Conservation (phyloP, 2,797 vertebrate species). For the Pipistrellus pipistrellus region DNA sequence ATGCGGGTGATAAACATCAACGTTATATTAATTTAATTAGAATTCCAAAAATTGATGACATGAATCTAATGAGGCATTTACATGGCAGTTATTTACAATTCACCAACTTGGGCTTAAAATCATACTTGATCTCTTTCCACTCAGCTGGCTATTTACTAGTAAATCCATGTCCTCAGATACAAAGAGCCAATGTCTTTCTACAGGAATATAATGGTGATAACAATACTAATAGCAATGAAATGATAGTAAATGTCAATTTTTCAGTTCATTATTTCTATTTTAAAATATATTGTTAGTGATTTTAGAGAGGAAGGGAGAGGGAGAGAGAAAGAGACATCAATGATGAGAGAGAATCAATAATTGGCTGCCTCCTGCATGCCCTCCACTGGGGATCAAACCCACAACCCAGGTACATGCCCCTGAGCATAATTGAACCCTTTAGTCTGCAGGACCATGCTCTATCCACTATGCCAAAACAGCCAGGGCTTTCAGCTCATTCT, state of each 20-base stretch:
- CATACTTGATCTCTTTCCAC: neutral
- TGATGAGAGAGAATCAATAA: too few relatives aligned
- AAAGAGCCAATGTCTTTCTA: neutral
- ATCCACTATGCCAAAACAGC: too few relatives aligned
- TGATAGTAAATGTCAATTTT: conserved; percentile 71
- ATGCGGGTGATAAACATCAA: neutral
- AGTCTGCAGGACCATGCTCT: too few relatives aligned
- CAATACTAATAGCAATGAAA: conserved; percentile 31
- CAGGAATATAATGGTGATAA: neutral
- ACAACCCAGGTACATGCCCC: too few relatives aligned
- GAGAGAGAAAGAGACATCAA: too few relatives aligned
- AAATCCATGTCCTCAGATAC: neutral
- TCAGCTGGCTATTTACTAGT: neutral
- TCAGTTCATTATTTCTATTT: conserved; percentile 42
- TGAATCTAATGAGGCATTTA: neutral
- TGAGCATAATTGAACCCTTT: too few relatives aligned
- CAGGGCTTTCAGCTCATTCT: conserved; percentile 50
- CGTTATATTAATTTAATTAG: conserved; percentile 13
- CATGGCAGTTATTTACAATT: conserved; percentile 10
- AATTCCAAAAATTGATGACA: neutral
- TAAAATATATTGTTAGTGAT: too few relatives aligned
- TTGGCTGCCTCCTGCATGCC: too few relatives aligned
- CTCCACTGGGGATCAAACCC: too few relatives aligned
- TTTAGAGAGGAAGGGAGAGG: too few relatives aligned
- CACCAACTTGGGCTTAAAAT: conserved; percentile 29